Evolutionary conservation across 1,140 invertebrate genomes (phyloP), one percentile per base, ranked within the genome.

Genomic region (Cardiocondyla obscurior): DNA sequence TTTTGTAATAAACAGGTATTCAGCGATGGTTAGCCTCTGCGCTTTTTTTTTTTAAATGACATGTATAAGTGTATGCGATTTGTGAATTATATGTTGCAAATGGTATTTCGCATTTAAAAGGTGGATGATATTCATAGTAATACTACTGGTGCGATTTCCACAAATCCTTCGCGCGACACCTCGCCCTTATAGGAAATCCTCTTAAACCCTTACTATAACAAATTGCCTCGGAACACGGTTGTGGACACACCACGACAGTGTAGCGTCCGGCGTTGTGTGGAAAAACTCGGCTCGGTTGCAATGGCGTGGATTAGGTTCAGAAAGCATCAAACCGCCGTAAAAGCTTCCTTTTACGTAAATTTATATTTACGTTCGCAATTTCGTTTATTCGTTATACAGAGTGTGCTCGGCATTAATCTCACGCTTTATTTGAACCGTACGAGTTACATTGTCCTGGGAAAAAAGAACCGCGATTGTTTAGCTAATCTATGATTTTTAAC

Each of bases 281-380:
- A 69, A 86, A 86, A 84, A 62, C 76, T 77, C 69, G 22, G 49
- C 65, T 39, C 33, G 72, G 42, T 22, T 44, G 55, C 57, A 60
- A 14, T 39, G 19, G 12, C 33, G 22, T 67, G 74, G 74, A 77
- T 77, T 77, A 77, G 33, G 33, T 77, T 67, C 46, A 64, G 60
- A 49, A 77, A 79, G 58, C 74, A 67, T 79, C 62, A 79, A 67
- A 79, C 46, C 44, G 16, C 60, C 46, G 25, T 67, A 79, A 79
- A 79, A 79, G 62, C 30, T 69, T n/a, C 74, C 49, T 51, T 69
- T 69, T 79, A 77, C 58, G 58, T 65, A 77, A 67, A 64, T 42
- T 53, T 39, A 36, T 62, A 36, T 79, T 67, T 53, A 42, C n/a
- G 22, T 49, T 30, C 14, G 53, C 65, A 16, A 46, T 74, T 76